A percentile compares a stretch with the other conserved stretches of the same genome.
Evolutionary conservation across 2,888 invertebrate species (phyloP).

Genomic region (Acanthosoma haemorrhoidale): DNA sequence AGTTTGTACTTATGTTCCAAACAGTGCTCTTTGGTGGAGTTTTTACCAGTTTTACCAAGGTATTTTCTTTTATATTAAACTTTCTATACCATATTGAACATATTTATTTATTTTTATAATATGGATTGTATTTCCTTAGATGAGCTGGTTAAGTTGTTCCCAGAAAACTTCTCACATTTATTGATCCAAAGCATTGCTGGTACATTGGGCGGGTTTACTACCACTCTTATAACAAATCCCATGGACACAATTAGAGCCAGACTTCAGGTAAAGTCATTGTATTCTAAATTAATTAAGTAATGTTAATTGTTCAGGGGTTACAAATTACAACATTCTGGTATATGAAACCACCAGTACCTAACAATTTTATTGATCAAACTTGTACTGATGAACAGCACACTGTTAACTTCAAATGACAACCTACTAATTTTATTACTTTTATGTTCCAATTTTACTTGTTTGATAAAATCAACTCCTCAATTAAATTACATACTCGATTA

Average conservation of each 20-base stretch:
- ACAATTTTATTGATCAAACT: too few species aligned
- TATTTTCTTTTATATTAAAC: slow-evolving; percentile 45
- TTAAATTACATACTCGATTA: too few species aligned
- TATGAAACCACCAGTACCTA: too few species aligned
- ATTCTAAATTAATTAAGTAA: too few species aligned
- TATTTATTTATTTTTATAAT: not conserved
- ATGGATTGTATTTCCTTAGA: slow-evolving; percentile 60
- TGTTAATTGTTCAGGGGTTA: too few species aligned
- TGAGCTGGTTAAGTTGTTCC: slow-evolving; percentile 65
- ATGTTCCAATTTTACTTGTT: too few species aligned
- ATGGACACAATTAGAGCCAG: slow-evolving; percentile 88
- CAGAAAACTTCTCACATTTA: slow-evolving; percentile 71
- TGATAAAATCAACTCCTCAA: too few species aligned
- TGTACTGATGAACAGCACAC: too few species aligned
- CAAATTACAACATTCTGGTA: too few species aligned
- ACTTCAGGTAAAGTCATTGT: slow-evolving; percentile 82
- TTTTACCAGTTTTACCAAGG: slow-evolving; percentile 92
- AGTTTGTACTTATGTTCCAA: slow-evolving; percentile 87
- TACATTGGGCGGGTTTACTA: slow-evolving; percentile 86
- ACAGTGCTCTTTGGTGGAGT: slow-evolving; percentile 97
- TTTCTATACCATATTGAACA: not conserved
- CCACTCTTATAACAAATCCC: slow-evolving; percentile 91
- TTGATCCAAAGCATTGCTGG: slow-evolving; percentile 86
- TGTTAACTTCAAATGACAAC: too few species aligned
- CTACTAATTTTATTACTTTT: too few species aligned